Conservation (phyloP, 2,113 vertebrate species). For the Saguinus imperator region DNA sequence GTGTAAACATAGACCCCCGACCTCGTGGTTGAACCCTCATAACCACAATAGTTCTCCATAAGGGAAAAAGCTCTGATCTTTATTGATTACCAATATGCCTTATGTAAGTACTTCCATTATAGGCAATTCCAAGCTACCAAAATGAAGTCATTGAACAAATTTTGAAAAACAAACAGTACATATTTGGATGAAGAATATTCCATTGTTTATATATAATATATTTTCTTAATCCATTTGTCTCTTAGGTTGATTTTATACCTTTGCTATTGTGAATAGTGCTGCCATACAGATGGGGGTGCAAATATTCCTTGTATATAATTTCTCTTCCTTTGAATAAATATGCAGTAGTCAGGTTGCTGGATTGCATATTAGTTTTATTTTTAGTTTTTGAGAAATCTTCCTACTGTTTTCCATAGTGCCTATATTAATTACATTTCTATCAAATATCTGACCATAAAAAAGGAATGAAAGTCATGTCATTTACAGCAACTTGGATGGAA, state of each 20-base stretch:
- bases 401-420: neutral
- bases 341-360: neutral
- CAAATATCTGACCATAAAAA: neutral
- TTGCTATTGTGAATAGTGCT: neutral
- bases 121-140: neutral
- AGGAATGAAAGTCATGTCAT: neutral
- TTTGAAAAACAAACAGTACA: neutral
- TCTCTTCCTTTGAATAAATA: neutral
- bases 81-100: neutral
- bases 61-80: neutral
- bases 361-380: neutral
- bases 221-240: neutral
- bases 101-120: neutral
- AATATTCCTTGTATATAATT: neutral
- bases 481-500: neutral
- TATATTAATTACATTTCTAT: neutral
- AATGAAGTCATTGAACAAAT: neutral
- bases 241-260: neutral
- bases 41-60: rapidly evolving
- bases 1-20: neutral
- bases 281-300: neutral
- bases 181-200: neutral
- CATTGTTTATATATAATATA: neutral
- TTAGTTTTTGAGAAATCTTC: neutral
- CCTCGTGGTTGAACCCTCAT: neutral